Conservation (phyloP, 2,113 vertebrate genomes). For the Pimephales promelas region DNA sequence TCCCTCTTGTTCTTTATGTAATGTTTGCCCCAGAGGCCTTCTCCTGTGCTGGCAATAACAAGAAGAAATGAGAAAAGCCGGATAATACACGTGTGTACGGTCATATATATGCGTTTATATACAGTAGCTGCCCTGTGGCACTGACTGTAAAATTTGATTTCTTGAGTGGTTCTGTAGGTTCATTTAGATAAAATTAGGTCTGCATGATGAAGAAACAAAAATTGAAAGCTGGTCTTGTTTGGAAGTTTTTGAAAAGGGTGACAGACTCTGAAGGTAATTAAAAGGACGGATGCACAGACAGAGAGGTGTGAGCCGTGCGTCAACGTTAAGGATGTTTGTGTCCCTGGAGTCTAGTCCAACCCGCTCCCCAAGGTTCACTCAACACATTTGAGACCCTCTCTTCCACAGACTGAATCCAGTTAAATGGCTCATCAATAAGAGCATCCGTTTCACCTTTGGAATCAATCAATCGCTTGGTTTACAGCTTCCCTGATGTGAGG, state of each 20-base stretch:
- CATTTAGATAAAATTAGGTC: background rate
- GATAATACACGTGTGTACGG: background rate
- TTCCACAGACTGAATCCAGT: slow-evolving; percentile 41
- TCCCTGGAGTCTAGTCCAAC: slow-evolving; percentile 42
- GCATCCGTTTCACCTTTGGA: slow-evolving; percentile 63
- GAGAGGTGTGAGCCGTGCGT: background rate
- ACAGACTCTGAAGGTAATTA: background rate
- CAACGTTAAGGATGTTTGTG: slow-evolving; percentile 19
- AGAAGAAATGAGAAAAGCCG: slow-evolving; percentile 13
- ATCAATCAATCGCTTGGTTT: slow-evolving; percentile 69
- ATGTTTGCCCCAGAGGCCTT: slow-evolving; percentile 12
- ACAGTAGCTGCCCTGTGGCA: background rate
- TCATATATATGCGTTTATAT: slow-evolving; percentile 35
- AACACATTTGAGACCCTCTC: slow-evolving; percentile 50
- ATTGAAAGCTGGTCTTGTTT: no score
- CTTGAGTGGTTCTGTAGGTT: background rate
- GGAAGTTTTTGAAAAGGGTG: background rate
- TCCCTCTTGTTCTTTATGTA: slow-evolving; percentile 20
- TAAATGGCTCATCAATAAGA: slow-evolving; percentile 68
- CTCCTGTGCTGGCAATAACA: slow-evolving; percentile 1
- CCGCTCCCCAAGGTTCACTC: slow-evolving; percentile 50
- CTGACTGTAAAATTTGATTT: background rate
- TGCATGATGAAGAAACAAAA: no score
- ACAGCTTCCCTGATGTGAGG: slow-evolving; percentile 40
- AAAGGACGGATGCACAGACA: background rate